Evolutionary conservation across 2,888 invertebrate species (phyloP).

Genomic region (Campaea margaritaria): DNA sequence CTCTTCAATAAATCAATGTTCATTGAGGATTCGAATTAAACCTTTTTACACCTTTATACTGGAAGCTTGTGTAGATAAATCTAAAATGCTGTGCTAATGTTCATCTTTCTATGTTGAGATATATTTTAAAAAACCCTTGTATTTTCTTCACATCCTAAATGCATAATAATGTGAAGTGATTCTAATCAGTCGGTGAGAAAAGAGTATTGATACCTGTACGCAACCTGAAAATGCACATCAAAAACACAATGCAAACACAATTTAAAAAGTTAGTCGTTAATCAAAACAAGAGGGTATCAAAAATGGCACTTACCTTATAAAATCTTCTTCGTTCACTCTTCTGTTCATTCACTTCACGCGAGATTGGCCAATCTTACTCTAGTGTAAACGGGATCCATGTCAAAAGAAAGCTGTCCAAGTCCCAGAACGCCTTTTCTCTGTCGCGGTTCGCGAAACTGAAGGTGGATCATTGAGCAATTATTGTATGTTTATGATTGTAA

Average conservation of each 20-base stretch:
- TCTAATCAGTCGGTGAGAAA: constrained; percentile 6
- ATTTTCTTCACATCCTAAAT: too few relatives aligned
- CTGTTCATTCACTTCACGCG: constrained; percentile 58
- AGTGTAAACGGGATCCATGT: constrained; percentile 62
- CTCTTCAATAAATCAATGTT: too few relatives aligned
- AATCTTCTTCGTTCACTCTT: constrained; percentile 55
- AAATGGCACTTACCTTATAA: constrained; percentile 72
- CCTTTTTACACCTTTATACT: too few relatives aligned
- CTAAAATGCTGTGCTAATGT: too few relatives aligned
- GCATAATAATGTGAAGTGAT: background rate
- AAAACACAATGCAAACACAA: constrained; percentile 67
- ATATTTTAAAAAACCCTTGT: too few relatives aligned
- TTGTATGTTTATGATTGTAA: constrained; percentile 72
- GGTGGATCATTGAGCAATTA: constrained; percentile 75
- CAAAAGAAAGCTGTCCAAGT: constrained; percentile 69
- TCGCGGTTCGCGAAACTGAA: constrained; percentile 52
- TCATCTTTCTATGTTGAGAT: too few relatives aligned
- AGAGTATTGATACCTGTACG: constrained; percentile 80
- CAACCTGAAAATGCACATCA: constrained; percentile 75
- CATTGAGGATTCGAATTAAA: too few relatives aligned
- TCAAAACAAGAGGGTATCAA: constrained; percentile 48
- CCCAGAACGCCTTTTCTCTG: constrained; percentile 47
- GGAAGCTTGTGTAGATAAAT: too few relatives aligned
- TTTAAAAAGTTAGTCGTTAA: constrained; percentile 62
- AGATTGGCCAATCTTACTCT: constrained; percentile 80